Evolutionary conservation across 1,140 invertebrate genomes (phyloP).

Genomic region (Pseudomyrmex sp.): DNA sequence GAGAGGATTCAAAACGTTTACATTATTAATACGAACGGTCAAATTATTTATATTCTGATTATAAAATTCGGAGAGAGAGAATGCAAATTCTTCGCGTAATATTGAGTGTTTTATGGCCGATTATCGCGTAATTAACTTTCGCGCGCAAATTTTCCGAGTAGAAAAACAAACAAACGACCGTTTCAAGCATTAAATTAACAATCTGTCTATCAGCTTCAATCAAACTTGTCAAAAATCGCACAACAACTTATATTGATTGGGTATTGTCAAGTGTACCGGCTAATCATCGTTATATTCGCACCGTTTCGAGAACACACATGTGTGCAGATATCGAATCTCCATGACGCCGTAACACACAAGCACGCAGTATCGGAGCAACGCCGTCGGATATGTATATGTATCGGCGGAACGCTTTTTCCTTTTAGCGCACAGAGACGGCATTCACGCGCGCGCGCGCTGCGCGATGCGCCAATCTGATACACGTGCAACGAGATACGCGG

Average conservation of each 20-base stretch:
- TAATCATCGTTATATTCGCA: background rate
- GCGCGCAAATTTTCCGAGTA: background rate
- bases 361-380: constrained; percentile 1
- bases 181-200: background rate
- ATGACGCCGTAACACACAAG: background rate
- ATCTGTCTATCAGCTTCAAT: background rate
- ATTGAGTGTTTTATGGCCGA: no score
- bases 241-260: background rate
- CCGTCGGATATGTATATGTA: constrained; percentile 10
- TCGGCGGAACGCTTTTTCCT: constrained; percentile 9
- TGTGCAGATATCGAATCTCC: background rate
- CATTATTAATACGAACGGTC: no score
- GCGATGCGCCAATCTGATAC: constrained; percentile 52
- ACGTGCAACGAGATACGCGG: constrained; percentile 51
- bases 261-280: background rate
- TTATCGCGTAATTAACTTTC: background rate
- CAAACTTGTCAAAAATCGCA: background rate
- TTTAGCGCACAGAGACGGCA: constrained; percentile 31
- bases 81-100: no score
- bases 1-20: no score
- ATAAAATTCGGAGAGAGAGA: no score
- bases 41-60: background rate
- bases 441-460: background rate
- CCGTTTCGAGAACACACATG: background rate
- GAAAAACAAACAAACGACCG: background rate